Evolutionary conservation across 1,140 invertebrate species (phyloP).

Genomic region (Andrena cerasifolii): DNA sequence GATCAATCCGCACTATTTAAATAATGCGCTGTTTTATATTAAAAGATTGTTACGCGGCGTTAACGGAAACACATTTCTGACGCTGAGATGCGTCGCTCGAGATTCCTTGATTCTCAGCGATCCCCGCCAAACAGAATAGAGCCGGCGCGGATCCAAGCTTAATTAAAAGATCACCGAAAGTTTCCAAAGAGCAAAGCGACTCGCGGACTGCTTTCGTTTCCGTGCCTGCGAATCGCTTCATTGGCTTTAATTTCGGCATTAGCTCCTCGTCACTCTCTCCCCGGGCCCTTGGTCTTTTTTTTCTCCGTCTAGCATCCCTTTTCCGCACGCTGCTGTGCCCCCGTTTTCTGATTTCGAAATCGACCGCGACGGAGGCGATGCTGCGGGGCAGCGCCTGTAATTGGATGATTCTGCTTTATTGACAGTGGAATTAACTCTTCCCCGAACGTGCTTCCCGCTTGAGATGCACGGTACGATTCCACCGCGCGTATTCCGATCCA

Average conservation of each 20-base stretch:
- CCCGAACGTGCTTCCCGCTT: conserved; percentile 46
- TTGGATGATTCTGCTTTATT: conserved; percentile 69
- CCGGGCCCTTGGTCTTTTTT: not conserved
- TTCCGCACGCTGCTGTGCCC: conserved; percentile 27
- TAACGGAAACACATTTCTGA: too few relatives aligned
- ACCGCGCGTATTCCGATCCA: conserved; percentile 47
- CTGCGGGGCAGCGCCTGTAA: conserved; percentile 56
- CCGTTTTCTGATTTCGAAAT: conserved; percentile 57
- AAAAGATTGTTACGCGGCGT: too few relatives aligned
- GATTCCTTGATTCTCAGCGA: too few relatives aligned
- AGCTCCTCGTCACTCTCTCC: conserved; percentile 2
- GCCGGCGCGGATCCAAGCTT: conserved; percentile 43
- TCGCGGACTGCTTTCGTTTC: conserved; percentile 44
- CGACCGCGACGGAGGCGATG: conserved; percentile 46
- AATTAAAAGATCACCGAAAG: conserved; percentile 59
- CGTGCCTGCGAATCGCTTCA: conserved; percentile 53
- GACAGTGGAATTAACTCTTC: conserved; percentile 63
- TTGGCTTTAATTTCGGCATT: conserved; percentile 68
- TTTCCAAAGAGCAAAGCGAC: conserved; percentile 53
- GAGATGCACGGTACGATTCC: conserved; percentile 30
- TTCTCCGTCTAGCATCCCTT: not conserved
- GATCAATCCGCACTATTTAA: too few relatives aligned
- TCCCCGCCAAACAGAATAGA: not conserved
- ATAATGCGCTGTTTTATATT: too few relatives aligned
- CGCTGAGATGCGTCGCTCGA: too few relatives aligned